A percentile compares a stretch with the other conserved stretches of the same genome.
Evolutionary conservation across 2,888 invertebrate species (phyloP).

Genomic region (Ophion ellenae): DNA sequence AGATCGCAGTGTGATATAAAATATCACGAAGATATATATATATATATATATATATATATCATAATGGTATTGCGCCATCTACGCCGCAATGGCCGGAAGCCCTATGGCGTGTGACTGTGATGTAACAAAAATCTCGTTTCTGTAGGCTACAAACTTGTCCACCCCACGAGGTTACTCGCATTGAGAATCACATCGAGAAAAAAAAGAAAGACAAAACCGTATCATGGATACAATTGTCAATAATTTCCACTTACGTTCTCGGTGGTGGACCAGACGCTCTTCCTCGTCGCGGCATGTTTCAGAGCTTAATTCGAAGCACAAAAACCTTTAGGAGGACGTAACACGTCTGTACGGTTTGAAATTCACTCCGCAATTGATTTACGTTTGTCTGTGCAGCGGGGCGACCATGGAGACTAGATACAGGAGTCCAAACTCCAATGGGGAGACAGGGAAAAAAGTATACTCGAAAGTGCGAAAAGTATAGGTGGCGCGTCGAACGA

Average conservation of each 20-base stretch:
- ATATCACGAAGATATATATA: no score
- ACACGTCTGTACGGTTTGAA: conserved; percentile 57
- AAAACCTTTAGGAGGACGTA: conserved; percentile 15
- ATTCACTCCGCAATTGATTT: conserved; percentile 70
- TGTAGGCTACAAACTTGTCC: conserved; percentile 1
- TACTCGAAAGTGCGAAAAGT: no score
- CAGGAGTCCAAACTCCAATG: no score
- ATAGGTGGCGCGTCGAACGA: no score
- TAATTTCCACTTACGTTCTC: conserved; percentile 77
- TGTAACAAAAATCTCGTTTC: conserved; percentile 67
- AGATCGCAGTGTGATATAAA: not conserved
- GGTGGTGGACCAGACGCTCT: conserved; percentile 79
- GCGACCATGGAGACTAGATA: no score
- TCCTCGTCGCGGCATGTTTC: conserved; percentile 82
- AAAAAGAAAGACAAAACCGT: no score
- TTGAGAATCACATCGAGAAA: not conserved
- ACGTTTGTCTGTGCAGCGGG: not conserved
- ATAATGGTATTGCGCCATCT: not conserved
- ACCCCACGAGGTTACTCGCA: conserved; percentile 7
- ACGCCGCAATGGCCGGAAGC: conserved; percentile 53
- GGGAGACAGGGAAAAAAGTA: no score
- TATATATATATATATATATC: not conserved
- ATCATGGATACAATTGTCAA: not conserved
- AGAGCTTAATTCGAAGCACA: conserved; percentile 53
- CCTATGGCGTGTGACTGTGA: conserved; percentile 64